Percentiles rank a stretch among this genome's conserved stretches.
These are phyloP conservation scores for Abramis brama DNA, from an alignment of 2,113 vertebrate genomes.

Conservation along the genomic window DNA sequence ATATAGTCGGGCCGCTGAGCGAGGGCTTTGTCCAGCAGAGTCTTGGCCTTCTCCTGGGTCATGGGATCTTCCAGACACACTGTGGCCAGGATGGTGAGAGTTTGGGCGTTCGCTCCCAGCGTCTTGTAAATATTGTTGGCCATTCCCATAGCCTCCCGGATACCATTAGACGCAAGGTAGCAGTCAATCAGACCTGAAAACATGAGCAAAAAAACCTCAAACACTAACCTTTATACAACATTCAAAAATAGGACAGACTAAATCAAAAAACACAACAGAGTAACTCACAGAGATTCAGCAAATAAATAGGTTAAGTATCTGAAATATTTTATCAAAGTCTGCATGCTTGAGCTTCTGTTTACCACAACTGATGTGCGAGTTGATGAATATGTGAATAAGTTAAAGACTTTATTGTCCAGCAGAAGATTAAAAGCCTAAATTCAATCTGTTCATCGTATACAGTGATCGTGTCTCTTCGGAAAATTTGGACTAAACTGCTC, in stretches of 20 bases:
- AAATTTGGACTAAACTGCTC: no score
- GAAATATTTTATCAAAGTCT: neutral
- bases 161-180: constrained; percentile 94
- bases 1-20: constrained; percentile 95
- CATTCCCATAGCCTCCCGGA: constrained; percentile 98
- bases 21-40: constrained; percentile 91
- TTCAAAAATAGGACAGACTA: neutral
- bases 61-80: constrained; percentile 97
- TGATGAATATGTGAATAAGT: no score
- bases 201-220: neutral
- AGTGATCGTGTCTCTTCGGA: no score
- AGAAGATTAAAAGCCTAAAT: no score
- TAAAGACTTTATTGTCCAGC: no score
- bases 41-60: constrained; percentile 96
- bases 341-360: no score
- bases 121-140: constrained; percentile 99
- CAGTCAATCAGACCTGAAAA: constrained; percentile 92
- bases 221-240: neutral
- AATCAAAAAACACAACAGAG: neutral
- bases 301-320: neutral
- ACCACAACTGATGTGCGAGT: no score
- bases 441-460: no score
- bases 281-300: neutral
- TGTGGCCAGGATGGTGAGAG: constrained; percentile 92
- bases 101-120: constrained; percentile 94